Conservation (phyloP, 2,888 invertebrate genomes). For the Ochropacha duplaris region DNA sequence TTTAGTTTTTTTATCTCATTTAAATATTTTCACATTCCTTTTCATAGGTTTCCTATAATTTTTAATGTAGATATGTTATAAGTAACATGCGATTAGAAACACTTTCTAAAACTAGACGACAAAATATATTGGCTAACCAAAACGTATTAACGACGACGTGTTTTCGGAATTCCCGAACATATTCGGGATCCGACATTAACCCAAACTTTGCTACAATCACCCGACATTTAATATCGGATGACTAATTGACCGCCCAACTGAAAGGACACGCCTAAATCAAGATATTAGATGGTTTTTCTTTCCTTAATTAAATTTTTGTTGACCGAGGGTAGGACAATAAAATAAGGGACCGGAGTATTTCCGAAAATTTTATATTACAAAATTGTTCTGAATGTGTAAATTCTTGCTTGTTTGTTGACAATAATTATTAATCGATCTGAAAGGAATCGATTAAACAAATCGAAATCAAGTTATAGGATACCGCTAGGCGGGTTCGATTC, state of each 20-base stretch:
- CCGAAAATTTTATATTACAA: neutral
- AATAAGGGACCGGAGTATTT: neutral
- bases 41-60: no score
- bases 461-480: neutral
- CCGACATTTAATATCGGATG: neutral
- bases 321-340: neutral
- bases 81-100: no score
- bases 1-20: no score
- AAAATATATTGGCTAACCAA: neutral
- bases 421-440: neutral
- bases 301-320: neutral
- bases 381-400: neutral
- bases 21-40: no score
- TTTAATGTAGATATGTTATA: no score
- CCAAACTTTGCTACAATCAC: neutral
- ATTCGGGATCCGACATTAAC: neutral
- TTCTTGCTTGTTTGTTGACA: neutral
- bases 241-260: neutral
- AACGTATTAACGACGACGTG: neutral
- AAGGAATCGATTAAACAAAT: neutral
- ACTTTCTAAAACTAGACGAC: neutral
- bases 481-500: neutral
- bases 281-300: neutral
- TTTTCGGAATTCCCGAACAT: neutral
- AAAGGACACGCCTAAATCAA: neutral